Base-by-base conservation (phyloP, 1,140 invertebrate genomes). In the Lepidurus apus region DNA sequence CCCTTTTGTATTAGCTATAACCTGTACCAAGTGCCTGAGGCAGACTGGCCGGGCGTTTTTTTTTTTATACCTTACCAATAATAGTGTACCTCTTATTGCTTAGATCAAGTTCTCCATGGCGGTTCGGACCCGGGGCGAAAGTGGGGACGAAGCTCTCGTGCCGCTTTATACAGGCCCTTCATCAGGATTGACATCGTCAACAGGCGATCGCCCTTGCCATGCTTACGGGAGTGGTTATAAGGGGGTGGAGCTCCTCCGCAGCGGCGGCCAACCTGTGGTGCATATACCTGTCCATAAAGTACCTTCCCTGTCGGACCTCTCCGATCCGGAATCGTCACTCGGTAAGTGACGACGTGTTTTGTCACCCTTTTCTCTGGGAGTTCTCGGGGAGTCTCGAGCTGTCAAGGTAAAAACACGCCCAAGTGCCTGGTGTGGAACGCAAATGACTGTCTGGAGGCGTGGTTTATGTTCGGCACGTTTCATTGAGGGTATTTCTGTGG, bases 261-360 rank as follows among this genome's bases (percentile, higher is more conserved):
- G 81, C 81, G 44, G 80, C 79, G 5, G 81, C 81, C 53, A 84
- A 44, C 74, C 82, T 79, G 6, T 80, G 82, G 45, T 81, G 79
- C 24, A 77, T 81, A 13, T 84, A 88, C 73, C 91, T 24, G 93
- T 93, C 87, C 91, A 93, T 84, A 94, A 93, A 84, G 93, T 94
- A 78, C 93, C 93, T 7, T 93, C 92, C 1, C 88, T 94, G 43
- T 93, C 91, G 73, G 93, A 94, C 85, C 87, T 94, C 9, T 93
- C 92, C 4, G 93, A 93, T 85, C 90, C 90, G 24, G 93, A 94
- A 86, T 91, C 90, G 45, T 93, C 92, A 10, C 84, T 93, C 80
- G 92, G 93, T 94, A 86, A 92, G 92, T 92, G 42, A 21, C 5
- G 10, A 42, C 45, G 8, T 42, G 74, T 75, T 75, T 75, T 11